Evolutionary conservation across 2,113 vertebrate species (phyloP), one percentile per base, ranked within the genome.

Genomic region (Australoheros scitulus): DNA sequence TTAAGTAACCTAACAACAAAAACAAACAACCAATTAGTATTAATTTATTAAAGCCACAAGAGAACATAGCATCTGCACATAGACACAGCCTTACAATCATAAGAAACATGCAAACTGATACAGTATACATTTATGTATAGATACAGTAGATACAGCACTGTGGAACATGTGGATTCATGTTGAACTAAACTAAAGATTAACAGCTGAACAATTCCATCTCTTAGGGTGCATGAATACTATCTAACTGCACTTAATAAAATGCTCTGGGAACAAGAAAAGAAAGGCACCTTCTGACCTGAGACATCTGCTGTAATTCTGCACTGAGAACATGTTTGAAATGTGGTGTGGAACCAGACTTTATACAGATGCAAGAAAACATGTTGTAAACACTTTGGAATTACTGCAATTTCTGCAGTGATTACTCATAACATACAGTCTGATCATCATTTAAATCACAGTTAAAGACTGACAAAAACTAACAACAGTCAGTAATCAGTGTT

Each of bases 301-400:
- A 76, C 56, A 60, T 14, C 75, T 43, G 57, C 57, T 77, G 52
- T 22, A 36, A 76, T 3, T 57, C 32, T 24, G 56, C 32, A 17
- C 29, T 36, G 70, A 57, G 70, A 75, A 57, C 60, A 64, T 32
- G 17, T 58, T 7, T 47, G 26, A 77, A 65, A 56, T n/a, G 2
- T 63, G 65, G 3, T 68, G 13, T 59, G 38, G 14, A 59, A 20
- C 75, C 61, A 36, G 22, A 22, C 18, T 34, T 34, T 55, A 72
- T 34, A 55, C 26, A 55, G 47, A 55, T 55, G 68, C 68, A 55
- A 72, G 68, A 72, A 11, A 72, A 55, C 7, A 55, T 55, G 47
- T 50, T 72, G 68, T 72, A 72, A 55, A 72, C 47, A 55, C 68
- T 72, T 52, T 55, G 68, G 68, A 72, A 55, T 72, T 72, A 72